phyloP scores from a whole-genome alignment of 2,888 invertebrate species.

The Phorcus lineatus region DNA sequence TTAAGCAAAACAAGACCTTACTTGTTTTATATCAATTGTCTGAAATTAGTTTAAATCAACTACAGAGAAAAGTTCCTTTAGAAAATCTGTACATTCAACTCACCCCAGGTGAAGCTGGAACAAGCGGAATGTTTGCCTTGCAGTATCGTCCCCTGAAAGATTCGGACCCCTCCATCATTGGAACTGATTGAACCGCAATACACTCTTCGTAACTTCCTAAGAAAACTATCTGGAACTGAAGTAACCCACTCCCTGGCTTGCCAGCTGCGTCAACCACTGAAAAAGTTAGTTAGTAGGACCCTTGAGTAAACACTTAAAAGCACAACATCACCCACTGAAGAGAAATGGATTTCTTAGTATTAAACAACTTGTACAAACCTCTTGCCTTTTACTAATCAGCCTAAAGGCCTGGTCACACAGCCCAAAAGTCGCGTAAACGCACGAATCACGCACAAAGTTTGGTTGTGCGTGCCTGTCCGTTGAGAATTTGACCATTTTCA shows the following conservation, averaged over 20 bases:
- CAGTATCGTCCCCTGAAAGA: conserved; percentile 20
- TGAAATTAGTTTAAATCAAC: not conserved
- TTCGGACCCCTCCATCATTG: not conserved
- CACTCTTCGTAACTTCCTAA: conserved; percentile 20
- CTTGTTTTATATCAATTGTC: no score
- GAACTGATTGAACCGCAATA: not conserved
- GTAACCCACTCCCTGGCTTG: conserved; percentile 11
- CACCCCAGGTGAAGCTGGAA: not conserved
- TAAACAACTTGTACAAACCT: no score
- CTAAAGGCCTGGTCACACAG: no score
- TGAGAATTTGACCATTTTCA: no score
- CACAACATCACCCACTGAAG: no score
- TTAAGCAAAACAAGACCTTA: no score
- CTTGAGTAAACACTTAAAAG: no score
- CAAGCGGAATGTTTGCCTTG: not conserved
- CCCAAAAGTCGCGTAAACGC: no score
- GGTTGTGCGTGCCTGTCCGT: no score
- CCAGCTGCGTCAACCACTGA: conserved; percentile 26
- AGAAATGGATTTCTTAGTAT: no score
- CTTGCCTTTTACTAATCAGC: no score
- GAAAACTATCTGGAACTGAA: not conserved
- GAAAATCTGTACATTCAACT: not conserved
- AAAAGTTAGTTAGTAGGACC: not conserved
- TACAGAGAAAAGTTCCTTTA: not conserved
- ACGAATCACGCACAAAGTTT: no score